Evolutionary conservation across 2,888 invertebrate species (phyloP), one percentile per base, ranked within the genome.

Genomic region (Torymus auratus): DNA sequence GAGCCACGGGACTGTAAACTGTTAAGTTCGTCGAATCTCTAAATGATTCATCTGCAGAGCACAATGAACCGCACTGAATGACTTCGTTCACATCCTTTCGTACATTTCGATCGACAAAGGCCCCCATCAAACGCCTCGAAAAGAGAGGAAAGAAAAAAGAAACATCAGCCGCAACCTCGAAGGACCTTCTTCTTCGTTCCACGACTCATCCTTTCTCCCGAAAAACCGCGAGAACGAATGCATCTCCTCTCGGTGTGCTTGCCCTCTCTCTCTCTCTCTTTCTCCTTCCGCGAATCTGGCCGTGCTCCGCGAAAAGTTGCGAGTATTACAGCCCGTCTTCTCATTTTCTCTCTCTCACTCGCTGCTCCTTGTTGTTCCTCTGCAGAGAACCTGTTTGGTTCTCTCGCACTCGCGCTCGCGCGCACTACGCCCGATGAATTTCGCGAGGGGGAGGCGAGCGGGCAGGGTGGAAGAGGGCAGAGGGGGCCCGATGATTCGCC

Each of bases 231-330:
- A 41, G 28, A 52, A 50, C 41, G n/a, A 41, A 41, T 41, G 41
- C 41, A 41, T 41, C 41, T 41, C 41, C 41, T 41, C 7, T 41
- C 41, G 41, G 41, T 41, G 1, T 41, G 41, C 41, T 41, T 41
- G 7, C 41, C 7, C n/a, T 60, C 61, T 10, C 41, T 41, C 20
- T n/a, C 52, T 28, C 10, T 64, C 41, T 73, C 20, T 17, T n/a
- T n/a, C n/a, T n/a, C 41, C 41, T 75, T 76, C 62, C 28, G 61
- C 28, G 64, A 73, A 73, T 73, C 62, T 15, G 20, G 15, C 55
- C 28, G 61, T 15, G 55, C 69, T 61, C 69, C 61, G 64, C 73
- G 67, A 78, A 78, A 78, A 78, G 58, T 73, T 78, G 78, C 61
- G 73, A 78, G 72, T 60, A 67, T 55, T 73, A 68, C 23, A 60